Evolutionary conservation across 1,140 invertebrate species (phyloP).

Genomic region (Sinella curviseta): DNA sequence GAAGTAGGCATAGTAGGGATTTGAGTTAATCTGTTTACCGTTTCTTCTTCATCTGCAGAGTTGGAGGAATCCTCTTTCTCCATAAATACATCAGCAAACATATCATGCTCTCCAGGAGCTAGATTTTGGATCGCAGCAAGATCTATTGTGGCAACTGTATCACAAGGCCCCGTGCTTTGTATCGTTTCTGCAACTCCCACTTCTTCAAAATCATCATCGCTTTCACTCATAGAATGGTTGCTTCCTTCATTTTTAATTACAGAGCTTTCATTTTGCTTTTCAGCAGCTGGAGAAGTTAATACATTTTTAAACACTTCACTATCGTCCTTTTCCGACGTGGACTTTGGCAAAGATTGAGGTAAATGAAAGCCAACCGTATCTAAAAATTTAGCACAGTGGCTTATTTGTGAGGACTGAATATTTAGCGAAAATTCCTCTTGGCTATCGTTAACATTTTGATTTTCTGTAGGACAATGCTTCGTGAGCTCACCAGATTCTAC

Average conservation of each 20-base stretch:
- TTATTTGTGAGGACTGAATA: neutral
- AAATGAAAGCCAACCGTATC: neutral
- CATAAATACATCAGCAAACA: constrained; percentile 56
- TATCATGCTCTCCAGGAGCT: constrained; percentile 51
- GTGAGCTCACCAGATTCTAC: too few relatives aligned
- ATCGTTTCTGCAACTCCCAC: constrained; percentile 55
- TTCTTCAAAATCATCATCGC: constrained; percentile 63
- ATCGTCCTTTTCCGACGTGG: neutral
- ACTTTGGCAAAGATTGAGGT: too few relatives aligned
- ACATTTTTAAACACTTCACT: neutral
- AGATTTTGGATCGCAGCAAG: neutral
- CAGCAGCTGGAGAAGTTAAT: neutral
- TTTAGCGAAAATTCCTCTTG: too few relatives aligned
- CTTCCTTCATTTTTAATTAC: constrained; percentile 38
- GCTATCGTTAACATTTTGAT: too few relatives aligned
- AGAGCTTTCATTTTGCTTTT: constrained; percentile 32
- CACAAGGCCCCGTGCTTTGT: neutral
- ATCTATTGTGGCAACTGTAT: neutral
- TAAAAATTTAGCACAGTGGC: constrained; percentile 16
- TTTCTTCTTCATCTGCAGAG: too few relatives aligned
- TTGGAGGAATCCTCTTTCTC: too few relatives aligned
- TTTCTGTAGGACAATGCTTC: too few relatives aligned
- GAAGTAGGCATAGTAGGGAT: too few relatives aligned
- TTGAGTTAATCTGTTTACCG: too few relatives aligned
- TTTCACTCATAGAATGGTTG: constrained; percentile 51